phyloP scores from a whole-genome alignment of 2,113 vertebrate genomes.

The Scomber japonicus region DNA sequence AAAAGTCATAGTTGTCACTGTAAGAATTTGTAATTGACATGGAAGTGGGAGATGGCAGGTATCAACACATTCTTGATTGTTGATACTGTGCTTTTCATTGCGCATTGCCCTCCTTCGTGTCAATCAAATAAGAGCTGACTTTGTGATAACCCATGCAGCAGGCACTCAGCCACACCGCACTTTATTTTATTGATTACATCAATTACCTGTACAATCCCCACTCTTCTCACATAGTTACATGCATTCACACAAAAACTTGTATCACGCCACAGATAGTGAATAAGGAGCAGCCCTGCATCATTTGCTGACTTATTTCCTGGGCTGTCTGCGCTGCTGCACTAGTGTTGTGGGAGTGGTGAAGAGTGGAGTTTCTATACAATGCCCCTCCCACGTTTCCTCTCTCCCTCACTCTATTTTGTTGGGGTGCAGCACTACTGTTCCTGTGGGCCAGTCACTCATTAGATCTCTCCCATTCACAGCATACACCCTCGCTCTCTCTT shows the following conservation, averaged over 20 bases:
- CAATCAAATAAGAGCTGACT: constrained; percentile 48
- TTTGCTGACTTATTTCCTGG: background rate
- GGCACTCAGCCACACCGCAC: constrained; percentile 38
- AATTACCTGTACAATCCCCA: constrained; percentile 15
- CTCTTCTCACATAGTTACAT: constrained; percentile 33
- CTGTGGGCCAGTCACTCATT: constrained; percentile 59
- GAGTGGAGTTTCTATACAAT: constrained; percentile 3
- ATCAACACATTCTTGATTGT: no score
- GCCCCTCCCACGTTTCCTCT: constrained; percentile 65
- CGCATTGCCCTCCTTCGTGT: background rate
- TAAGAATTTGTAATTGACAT: background rate
- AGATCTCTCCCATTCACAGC: constrained; percentile 39
- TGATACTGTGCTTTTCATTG: background rate
- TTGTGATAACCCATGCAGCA: constrained; percentile 22
- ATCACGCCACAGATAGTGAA: background rate
- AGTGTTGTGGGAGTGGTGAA: constrained; percentile 61
- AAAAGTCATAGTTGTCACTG: constrained; percentile 24
- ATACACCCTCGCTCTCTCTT: constrained; percentile 9
- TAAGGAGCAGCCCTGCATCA: constrained; percentile 5
- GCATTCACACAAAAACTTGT: background rate
- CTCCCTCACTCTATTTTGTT: constrained; percentile 34
- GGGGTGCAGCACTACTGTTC: constrained; percentile 64
- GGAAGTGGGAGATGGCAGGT: constrained; percentile 26
- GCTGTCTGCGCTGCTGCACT: background rate
- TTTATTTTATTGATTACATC: constrained; percentile 64